phyloP scores from a whole-genome alignment of 2,113 vertebrate species.

The Enhydra lutris region DNA sequence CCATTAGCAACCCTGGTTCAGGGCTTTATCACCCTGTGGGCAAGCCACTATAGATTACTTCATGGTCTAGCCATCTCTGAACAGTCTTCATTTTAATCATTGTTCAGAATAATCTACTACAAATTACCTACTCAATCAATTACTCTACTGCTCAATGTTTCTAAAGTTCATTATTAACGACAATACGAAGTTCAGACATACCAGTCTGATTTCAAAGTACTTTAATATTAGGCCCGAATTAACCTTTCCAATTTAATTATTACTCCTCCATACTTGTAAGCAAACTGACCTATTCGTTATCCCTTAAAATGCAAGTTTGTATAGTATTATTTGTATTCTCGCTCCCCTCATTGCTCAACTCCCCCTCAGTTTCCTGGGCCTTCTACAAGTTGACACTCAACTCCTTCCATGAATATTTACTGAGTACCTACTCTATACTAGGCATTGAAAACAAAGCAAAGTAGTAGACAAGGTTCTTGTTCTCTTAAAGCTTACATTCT shows the following conservation, averaged over 20 bases:
- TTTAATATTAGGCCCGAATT: neutral
- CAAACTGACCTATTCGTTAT: neutral
- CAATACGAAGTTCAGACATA: neutral
- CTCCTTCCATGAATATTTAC: conserved; percentile 4
- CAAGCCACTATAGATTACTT: neutral
- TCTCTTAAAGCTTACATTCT: neutral
- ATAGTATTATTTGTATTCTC: neutral
- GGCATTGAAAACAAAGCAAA: neutral
- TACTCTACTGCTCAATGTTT: neutral
- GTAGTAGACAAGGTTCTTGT: neutral
- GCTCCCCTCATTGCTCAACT: neutral
- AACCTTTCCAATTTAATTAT: conserved; percentile 13
- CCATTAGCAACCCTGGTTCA: neutral
- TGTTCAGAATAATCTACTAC: neutral
- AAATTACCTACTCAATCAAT: neutral
- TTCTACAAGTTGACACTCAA: neutral
- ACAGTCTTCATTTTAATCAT: neutral
- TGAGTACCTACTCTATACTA: neutral
- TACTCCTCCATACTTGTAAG: neutral
- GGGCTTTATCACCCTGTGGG: neutral
- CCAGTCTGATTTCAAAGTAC: neutral
- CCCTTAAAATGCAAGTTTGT: neutral
- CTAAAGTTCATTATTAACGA: neutral
- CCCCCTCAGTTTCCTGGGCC: neutral
- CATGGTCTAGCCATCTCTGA: neutral